Evolutionary conservation across 2,113 vertebrate genomes (phyloP), one percentile per base, ranked within the genome.

Genomic region (Pollimyrus isidori): DNA sequence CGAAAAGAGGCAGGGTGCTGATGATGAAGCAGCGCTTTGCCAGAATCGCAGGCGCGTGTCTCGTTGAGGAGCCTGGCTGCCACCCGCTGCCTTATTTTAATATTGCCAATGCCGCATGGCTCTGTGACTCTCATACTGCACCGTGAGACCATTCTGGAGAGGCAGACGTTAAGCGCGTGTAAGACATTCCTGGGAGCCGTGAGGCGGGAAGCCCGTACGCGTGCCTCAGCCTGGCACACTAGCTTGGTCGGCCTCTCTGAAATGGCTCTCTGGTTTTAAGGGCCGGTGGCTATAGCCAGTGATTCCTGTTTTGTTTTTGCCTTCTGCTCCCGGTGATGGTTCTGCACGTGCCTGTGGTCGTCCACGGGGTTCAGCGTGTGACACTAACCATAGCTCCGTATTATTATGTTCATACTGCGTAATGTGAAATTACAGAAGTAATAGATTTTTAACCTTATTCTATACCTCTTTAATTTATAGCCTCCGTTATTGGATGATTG

Each of bases 221-320:
- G 3, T 83, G 15, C 17, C 35, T 46, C 50, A 21, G 82, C 26
- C n/a, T 69, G 6, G 19, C 56, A 23, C 45, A 1, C 52, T 5
- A 69, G 50, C 58, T 58, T 50, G 7, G 56, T 90, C 19, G 42
- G 26, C 85, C n/a, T 48, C 26, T 80, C 21, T 89, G 58, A 89
- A 88, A 89, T 89, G 52, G 84, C 87, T 56, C 83, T 88, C 87
- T 52, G 46, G 49, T 69, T 42, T 42, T 89, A 21, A 46, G 39
- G 80, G 85, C 80, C 5, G 30, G 17, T 17, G 23, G 21, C 9
- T 19, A 26, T 23, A 48, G 39, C 42, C 23, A 35, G 58, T 45
- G 89, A 11, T 46, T 56, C 52, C 23, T 46, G 45, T 85, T 85
- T 15, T 42, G 48, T 26, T 42, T 42, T 23, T 35, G 26, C 30